Conservation (phyloP, 2,797 vertebrate genomes). For the Fistularia commersonii region DNA sequence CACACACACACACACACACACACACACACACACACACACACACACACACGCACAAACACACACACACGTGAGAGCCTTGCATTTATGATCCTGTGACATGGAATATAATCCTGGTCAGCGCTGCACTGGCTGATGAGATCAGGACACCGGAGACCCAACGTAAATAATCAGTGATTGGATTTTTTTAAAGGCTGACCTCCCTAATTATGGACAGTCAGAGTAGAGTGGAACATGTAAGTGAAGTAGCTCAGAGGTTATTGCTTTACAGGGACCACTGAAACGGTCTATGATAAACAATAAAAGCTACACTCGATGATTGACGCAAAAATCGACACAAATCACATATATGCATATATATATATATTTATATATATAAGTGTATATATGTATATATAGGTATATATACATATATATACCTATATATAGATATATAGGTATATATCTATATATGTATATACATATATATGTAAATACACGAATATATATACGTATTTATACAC, state of each 20-base stretch:
- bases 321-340: too few species aligned
- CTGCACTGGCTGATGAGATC: slow-evolving; percentile 44
- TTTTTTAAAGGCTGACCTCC: slow-evolving; percentile 57
- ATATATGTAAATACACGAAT: too few species aligned
- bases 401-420: too few species aligned
- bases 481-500: too few species aligned
- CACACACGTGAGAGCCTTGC: slow-evolving; percentile 17
- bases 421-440: too few species aligned
- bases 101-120: slow-evolving; percentile 57
- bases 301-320: too few species aligned
- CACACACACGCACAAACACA: slow-evolving; percentile 13
- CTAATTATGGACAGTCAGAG: slow-evolving; percentile 52
- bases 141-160: slow-evolving; percentile 55
- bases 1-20: background rate
- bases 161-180: slow-evolving; percentile 73
- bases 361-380: too few species aligned
- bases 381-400: too few species aligned
- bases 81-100: slow-evolving; percentile 62
- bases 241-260: slow-evolving; percentile 25
- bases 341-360: too few species aligned
- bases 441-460: too few species aligned
- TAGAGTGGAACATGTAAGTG: slow-evolving; percentile 7
- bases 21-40: slow-evolving; percentile 1
- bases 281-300: too few species aligned
- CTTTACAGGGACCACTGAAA: too few species aligned